Conservation (phyloP, 2,797 vertebrate genomes). For the Lutra lutra region DNA sequence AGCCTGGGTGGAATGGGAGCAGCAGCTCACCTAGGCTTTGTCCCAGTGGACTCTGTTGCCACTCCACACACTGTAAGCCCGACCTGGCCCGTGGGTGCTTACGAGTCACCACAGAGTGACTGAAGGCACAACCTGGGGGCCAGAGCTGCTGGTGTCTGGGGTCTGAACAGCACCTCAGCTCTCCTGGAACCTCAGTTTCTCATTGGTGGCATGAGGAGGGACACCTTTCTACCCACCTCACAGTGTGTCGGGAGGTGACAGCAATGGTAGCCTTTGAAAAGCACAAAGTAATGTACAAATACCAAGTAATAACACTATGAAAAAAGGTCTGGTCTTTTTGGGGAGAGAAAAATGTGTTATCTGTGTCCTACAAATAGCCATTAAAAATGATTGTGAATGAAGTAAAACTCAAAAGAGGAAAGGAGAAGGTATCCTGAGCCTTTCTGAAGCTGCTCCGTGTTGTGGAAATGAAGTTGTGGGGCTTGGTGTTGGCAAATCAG, state of each 20-base stretch:
- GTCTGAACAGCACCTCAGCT: background rate
- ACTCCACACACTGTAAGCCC: background rate
- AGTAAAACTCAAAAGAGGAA: background rate
- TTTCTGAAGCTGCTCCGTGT: background rate
- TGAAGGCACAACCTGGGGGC: background rate
- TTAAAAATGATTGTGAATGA: background rate
- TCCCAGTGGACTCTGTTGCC: fast-evolving
- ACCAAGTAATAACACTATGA: background rate
- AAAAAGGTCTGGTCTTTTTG: background rate
- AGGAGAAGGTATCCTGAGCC: background rate
- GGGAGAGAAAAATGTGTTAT: background rate
- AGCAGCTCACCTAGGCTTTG: background rate
- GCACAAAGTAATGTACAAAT: background rate
- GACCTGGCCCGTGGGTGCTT: no score
- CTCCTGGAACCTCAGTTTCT: background rate
- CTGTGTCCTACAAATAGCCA: background rate
- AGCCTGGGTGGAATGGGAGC: no score
- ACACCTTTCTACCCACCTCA: background rate
- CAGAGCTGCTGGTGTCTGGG: background rate
- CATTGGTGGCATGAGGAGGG: background rate
- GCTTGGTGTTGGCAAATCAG: fast-evolving
- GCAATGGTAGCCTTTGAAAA: background rate
- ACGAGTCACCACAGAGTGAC: background rate
- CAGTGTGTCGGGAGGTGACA: background rate
- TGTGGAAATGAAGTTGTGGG: background rate